Base-by-base conservation (phyloP, 2,113 vertebrate species). In the Fulmarus glacialis region DNA sequence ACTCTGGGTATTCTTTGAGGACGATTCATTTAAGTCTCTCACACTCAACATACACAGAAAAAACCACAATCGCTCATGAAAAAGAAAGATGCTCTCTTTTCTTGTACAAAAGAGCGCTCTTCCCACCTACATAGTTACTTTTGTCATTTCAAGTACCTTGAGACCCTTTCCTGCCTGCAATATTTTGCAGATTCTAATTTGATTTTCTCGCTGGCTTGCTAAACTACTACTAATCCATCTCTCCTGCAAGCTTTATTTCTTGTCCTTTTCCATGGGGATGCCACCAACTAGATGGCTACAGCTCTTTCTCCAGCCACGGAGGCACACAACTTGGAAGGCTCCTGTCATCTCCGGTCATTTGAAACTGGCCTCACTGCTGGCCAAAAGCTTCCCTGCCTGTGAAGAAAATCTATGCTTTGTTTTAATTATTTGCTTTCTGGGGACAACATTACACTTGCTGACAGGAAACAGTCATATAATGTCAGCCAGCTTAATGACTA, bases 351-450 rank as follows among this genome's bases (percentile, higher is more conserved):
- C 21, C 5, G 34, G 80, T 63, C 67, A 82, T 58, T 91, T 50
- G 59, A 55, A 93, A 73, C n/a, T 19, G 42, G n/a, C 34, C 73
- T 94, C 21, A 11, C 80, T 56, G 15, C 66, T 78, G 77, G 43
- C 74, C 81, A 40, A 56, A 83, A 81, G 40, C 66, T 79, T 27
- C 64, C 82, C 84, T 79, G 64, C 38, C 52, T 60, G 27, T 1
- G 23, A 78, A 78, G 38, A 48, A 74, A 93, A 90, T 74, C 88
- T 67, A 22, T 27, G 38, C 32, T 91, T 90, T 83, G 66, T 63
- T 91, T 93, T 95, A 95, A 91, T 93, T 88, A 90, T 97, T 82
- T 82, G 38, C 58, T 87, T 96, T 92, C 93, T 64, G 45, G 80
- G 83, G 86, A 56, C 89, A 92, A 67, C 15, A 63, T 19, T 78